Conservation (phyloP, 2,113 vertebrate species). For the Eurypyga helias region DNA sequence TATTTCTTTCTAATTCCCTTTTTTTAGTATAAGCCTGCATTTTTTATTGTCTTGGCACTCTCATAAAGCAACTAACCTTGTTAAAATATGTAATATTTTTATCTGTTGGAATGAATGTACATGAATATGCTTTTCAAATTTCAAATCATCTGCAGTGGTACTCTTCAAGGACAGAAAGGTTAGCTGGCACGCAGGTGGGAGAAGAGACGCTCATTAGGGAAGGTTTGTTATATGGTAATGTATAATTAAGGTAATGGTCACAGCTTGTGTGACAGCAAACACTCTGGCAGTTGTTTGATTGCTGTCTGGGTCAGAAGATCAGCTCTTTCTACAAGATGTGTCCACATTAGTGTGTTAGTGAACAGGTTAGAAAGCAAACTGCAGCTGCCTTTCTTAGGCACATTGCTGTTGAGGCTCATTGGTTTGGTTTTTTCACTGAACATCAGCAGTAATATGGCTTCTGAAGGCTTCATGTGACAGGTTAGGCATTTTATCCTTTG, state of each 20-base stretch:
- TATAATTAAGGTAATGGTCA: constrained; percentile 80
- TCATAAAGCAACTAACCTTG: constrained; percentile 55
- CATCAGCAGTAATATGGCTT: constrained; percentile 76
- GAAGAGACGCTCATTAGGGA: constrained; percentile 79
- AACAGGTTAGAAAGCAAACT: constrained; percentile 82
- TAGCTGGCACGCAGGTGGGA: constrained; percentile 55
- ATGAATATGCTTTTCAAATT: constrained; percentile 57
- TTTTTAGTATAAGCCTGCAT: constrained; percentile 32
- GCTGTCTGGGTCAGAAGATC: constrained; percentile 76
- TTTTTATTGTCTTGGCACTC: constrained; percentile 71
- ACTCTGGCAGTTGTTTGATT: constrained; percentile 77
- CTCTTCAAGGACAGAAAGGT: constrained; percentile 74
- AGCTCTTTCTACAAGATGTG: constrained; percentile 75
- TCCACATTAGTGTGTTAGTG: constrained; percentile 78
- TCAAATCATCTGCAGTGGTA: constrained; percentile 11
- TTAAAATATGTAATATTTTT: constrained; percentile 45
- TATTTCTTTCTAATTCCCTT: constrained; percentile 23
- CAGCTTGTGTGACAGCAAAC: constrained; percentile 73
- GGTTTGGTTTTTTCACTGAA: constrained; percentile 74
- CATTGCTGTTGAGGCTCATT: constrained; percentile 62
- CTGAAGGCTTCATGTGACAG: constrained; percentile 80
- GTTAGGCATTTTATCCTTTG: constrained; percentile 84
- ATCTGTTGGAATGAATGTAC: constrained; percentile 46
- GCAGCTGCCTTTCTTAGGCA: constrained; percentile 71
- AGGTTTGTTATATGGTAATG: constrained; percentile 74